These are phyloP conservation scores for Pseudomyrmex dendroicus DNA, from an alignment of 1,140 invertebrate species.

Conservation along the genomic window DNA sequence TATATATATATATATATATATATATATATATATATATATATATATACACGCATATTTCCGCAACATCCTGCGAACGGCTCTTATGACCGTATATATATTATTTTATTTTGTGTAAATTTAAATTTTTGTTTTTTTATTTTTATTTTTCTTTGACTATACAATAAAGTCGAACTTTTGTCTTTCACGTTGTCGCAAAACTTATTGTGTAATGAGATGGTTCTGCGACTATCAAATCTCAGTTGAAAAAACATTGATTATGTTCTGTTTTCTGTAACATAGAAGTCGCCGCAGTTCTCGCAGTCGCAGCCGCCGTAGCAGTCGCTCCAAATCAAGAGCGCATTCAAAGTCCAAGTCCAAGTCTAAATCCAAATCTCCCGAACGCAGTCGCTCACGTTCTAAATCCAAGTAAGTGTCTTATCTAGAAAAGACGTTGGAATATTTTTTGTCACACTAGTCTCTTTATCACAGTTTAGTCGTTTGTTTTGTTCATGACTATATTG, in stretches of 20 bases:
- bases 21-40: too few species aligned
- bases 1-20: too few species aligned
- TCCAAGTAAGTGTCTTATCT: slow-evolving; percentile 84
- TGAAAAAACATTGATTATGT: not conserved
- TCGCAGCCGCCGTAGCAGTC: slow-evolving; percentile 88
- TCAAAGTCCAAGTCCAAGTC: slow-evolving; percentile 90
- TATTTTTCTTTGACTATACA: slow-evolving; percentile 6
- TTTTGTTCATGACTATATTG: slow-evolving; percentile 11
- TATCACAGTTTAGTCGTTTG: slow-evolving; percentile 30
- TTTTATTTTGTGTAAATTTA: not conserved
- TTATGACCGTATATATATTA: not conserved
- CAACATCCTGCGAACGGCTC: too few species aligned
- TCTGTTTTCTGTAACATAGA: slow-evolving; percentile 68
- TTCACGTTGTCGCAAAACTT: slow-evolving; percentile 9
- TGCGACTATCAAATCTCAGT: not conserved
- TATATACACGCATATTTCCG: too few species aligned
- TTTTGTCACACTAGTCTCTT: slow-evolving; percentile 56
- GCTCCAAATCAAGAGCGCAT: slow-evolving; percentile 88
- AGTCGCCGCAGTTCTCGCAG: slow-evolving; percentile 86
- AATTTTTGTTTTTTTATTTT: not conserved
- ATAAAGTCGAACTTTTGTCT: not conserved
- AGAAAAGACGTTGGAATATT: slow-evolving; percentile 27
- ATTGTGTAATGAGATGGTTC: slow-evolving; percentile 3
- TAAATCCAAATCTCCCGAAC: slow-evolving; percentile 88
- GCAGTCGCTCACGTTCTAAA: slow-evolving; percentile 87